A percentile compares a stretch with the other conserved stretches of the same genome.
These are phyloP conservation scores for Pseudonaja textilis DNA, from an alignment of 2,113 vertebrate genomes.

Conservation along the genomic window DNA sequence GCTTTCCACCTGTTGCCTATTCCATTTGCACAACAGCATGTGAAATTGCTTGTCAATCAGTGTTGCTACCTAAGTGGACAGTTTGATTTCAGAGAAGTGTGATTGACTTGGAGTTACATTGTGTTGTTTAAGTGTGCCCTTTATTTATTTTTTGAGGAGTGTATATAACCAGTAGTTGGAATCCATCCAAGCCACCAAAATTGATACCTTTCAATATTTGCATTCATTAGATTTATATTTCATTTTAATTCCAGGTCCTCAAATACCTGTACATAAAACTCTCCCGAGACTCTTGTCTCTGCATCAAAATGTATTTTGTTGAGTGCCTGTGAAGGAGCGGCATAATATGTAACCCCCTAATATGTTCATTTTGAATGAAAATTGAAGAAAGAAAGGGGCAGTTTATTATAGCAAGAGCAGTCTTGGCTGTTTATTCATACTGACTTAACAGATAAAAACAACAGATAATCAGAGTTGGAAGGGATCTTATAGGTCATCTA, in stretches of 20 bases:
- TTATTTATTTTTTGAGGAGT: too few species aligned
- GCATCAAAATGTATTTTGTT: not conserved
- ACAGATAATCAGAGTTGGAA: too few species aligned
- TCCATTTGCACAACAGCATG: too few species aligned
- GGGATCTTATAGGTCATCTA: too few species aligned
- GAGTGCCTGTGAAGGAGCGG: not conserved
- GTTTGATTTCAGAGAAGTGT: too few species aligned
- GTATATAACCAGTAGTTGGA: not conserved
- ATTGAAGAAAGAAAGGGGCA: not conserved
- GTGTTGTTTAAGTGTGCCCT: too few species aligned
- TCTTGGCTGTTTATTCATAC: not conserved
- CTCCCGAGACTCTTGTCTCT: not conserved
- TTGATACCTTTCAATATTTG: not conserved
- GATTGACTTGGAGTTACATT: too few species aligned
- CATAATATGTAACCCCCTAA: not conserved
- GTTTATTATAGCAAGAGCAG: not conserved
- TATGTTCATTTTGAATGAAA: not conserved
- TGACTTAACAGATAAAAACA: not conserved
- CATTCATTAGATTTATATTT: not conserved
- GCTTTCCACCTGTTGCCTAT: too few species aligned
- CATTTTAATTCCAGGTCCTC: not conserved
- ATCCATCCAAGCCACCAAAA: not conserved
- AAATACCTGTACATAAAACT: not conserved
- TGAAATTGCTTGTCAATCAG: too few species aligned
- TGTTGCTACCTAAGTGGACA: too few species aligned